Conservation (phyloP, 2,113 vertebrate genomes). For the Calyptomena viridis region DNA sequence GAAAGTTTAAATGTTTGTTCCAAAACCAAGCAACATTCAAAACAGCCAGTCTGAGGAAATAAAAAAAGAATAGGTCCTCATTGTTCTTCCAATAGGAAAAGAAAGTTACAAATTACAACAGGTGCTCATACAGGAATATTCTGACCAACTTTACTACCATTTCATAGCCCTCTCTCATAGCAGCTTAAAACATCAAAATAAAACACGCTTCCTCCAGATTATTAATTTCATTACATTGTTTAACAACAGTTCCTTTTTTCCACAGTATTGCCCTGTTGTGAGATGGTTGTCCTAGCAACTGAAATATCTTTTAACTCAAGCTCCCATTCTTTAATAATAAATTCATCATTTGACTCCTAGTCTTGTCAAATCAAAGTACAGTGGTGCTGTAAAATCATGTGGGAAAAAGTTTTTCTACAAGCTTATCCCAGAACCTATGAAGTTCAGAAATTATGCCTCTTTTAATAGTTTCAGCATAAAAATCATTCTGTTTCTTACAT, state of each 20-base stretch:
- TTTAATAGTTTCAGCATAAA: not conserved
- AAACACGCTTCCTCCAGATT: not conserved
- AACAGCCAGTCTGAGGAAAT: not conserved
- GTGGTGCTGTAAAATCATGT: not conserved
- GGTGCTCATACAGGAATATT: not conserved
- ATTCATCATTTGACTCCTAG: not conserved
- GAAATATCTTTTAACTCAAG: not conserved
- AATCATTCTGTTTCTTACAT: not conserved
- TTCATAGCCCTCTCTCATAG: not conserved
- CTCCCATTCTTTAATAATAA: not conserved
- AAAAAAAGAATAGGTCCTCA: not conserved
- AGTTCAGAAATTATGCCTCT: not conserved
- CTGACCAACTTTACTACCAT: not conserved
- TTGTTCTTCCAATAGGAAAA: not conserved
- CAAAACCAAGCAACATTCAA: not conserved
- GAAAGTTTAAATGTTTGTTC: not conserved
- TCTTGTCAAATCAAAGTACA: not conserved
- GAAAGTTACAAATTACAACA: not conserved
- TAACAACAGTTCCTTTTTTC: not conserved
- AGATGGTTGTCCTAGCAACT: constrained; percentile 25
- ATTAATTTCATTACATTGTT: not conserved
- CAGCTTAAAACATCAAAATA: not conserved
- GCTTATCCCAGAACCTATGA: not conserved
- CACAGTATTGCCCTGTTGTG: not conserved
- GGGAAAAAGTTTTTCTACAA: not conserved